Base-by-base conservation (phyloP, 2,113 vertebrate species). In the Struthio camelus region DNA sequence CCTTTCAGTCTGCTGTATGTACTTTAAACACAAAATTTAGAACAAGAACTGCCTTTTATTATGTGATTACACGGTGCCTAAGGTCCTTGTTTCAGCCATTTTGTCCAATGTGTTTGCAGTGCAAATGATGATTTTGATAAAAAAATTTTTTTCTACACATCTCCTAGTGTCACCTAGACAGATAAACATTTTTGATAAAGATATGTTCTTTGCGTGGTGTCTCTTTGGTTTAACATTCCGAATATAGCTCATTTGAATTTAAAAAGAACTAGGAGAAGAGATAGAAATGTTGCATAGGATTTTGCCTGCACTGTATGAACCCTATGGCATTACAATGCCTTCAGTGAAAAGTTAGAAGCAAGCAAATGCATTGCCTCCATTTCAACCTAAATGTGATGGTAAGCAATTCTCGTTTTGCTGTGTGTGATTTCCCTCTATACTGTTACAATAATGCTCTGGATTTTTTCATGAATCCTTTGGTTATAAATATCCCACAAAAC, bases 321-420 rank as follows among this genome's bases (percentile, higher is more conserved):
- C 11, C 14, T 0, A 0, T 42, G 30, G 2, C 38, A 66, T 44
- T 79, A 42, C 27, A 6, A n/a, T 25, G 8, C 4, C 28, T 77
- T 87, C 50, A 78, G 53, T 66, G 50, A 78, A 78, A 93, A 91
- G 19, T 56, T 30, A 79, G 38, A 85, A 51, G 48, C 27, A 78
- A 92, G 48, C 11, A 87, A 91, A 86, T 38, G 16, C 11, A 84
- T 46, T 80, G 59, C 48, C 53, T 66, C 51, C 8, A 44, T 58
- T 86, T 94, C 58, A 85, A 87, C 58, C 25, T n/a, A 67, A 40
- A 56, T 2, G 75, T 96, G 48, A 32, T 64, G 12, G 44, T 23
- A 83, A 70, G 9, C 22, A 65, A 40, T 85, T 88, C 85, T 54
- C 14, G n/a, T 92, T 81, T 65, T 80, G 28, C 18, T 85, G 8